phyloP scores from a whole-genome alignment of 2,888 invertebrate genomes.

The Volucella inanis region DNA sequence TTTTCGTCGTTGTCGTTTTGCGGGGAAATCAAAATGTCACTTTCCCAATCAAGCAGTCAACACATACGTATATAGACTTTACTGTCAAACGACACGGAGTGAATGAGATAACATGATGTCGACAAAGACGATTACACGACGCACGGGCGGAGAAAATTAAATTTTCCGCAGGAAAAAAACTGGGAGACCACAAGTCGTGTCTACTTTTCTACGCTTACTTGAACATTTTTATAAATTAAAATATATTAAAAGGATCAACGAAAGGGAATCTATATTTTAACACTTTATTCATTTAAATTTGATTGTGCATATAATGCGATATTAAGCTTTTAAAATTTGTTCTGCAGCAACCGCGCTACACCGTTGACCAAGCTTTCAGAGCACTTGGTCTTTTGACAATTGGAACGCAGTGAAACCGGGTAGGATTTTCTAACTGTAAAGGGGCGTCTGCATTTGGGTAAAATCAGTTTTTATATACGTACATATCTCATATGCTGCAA shows the following conservation, averaged over 20 bases:
- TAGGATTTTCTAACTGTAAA: neutral
- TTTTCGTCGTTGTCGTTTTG: slow-evolving; percentile 50
- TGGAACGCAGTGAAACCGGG: slow-evolving; percentile 41
- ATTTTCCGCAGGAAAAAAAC: slow-evolving; percentile 51
- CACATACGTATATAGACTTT: slow-evolving; percentile 36
- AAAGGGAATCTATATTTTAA: slow-evolving; percentile 15
- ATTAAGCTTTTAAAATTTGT: slow-evolving; percentile 37
- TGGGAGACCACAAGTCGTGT: slow-evolving; percentile 29
- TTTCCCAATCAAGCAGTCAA: slow-evolving; percentile 58
- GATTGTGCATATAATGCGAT: slow-evolving; percentile 16
- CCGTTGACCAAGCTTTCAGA: slow-evolving; percentile 61
- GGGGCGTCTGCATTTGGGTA: slow-evolving; percentile 25
- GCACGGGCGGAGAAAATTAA: slow-evolving; percentile 66
- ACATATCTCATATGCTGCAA: too few species aligned
- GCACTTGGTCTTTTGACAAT: slow-evolving; percentile 63
- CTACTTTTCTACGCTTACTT: slow-evolving; percentile 30
- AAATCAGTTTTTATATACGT: too few species aligned
- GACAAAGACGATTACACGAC: slow-evolving; percentile 47
- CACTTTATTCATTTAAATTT: slow-evolving; percentile 20
- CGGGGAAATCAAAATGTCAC: slow-evolving; percentile 71
- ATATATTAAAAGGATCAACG: neutral
- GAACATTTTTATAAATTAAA: slow-evolving; percentile 29
- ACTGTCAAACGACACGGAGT: slow-evolving; percentile 25
- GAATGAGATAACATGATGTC: slow-evolving; percentile 51
- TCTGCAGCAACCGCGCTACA: slow-evolving; percentile 61